These are phyloP conservation scores for Neolamprologus kungweensis DNA, from an alignment of 2,113 vertebrate genomes.

Conservation along the genomic window DNA sequence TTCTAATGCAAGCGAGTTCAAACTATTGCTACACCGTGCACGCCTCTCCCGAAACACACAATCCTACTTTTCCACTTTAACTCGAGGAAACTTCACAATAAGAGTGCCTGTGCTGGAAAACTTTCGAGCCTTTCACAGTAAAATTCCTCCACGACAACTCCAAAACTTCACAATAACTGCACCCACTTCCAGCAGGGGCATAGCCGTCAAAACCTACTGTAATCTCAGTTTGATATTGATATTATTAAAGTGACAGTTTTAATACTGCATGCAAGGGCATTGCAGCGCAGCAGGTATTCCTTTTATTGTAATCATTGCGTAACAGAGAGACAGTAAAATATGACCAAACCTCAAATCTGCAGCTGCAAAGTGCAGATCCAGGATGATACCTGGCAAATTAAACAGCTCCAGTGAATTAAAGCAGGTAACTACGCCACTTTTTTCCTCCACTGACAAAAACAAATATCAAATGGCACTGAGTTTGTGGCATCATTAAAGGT, in stretches of 20 bases:
- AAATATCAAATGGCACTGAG: slow-evolving; percentile 31
- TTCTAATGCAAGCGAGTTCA: neutral
- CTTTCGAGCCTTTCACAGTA: slow-evolving; percentile 38
- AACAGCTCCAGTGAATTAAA: slow-evolving; percentile 26
- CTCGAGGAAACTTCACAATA: slow-evolving; percentile 9
- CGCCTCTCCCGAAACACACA: neutral
- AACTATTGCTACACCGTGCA: neutral
- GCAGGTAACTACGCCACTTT: neutral
- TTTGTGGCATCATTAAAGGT: slow-evolving; percentile 8
- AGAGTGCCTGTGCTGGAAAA: neutral
- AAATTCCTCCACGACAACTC: slow-evolving; percentile 12
- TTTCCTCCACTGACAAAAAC: neutral
- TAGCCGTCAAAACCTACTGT: neutral
- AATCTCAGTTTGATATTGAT: neutral
- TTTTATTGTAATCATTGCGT: neutral
- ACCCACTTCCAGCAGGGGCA: neutral
- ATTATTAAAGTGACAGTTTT: neutral
- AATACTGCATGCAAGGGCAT: neutral
- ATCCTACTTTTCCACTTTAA: neutral
- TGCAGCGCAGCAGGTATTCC: neutral
- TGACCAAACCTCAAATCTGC: neutral
- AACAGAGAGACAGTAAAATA: slow-evolving; percentile 1
- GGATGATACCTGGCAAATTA: neutral
- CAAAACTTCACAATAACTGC: neutral
- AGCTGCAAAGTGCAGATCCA: slow-evolving; percentile 1